A percentile compares a stretch with the other conserved stretches of the same genome.
phyloP scores from a whole-genome alignment of 2,797 vertebrate genomes.

The Catostomus latipinnis region DNA sequence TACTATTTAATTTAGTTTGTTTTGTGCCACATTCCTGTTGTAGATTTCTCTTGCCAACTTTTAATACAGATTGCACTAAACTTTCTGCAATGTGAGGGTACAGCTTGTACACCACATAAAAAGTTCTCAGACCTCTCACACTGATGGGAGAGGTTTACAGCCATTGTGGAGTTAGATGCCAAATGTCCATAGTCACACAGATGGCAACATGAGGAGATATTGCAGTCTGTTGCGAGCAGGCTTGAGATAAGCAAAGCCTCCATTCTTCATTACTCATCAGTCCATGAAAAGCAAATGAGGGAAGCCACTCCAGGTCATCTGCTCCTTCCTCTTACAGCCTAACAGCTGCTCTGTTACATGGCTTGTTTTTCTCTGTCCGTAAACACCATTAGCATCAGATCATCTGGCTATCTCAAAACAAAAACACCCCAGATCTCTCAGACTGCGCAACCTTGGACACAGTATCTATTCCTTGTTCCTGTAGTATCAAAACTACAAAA shows the following conservation, averaged over 20 bases:
- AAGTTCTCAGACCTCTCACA: slow-evolving; percentile 19
- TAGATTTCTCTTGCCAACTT: too few relatives aligned
- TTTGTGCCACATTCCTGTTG: not conserved
- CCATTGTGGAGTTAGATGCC: slow-evolving; percentile 12
- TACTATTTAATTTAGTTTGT: not conserved
- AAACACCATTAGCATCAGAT: slow-evolving; percentile 16
- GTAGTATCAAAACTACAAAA: too few relatives aligned
- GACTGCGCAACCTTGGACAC: too few relatives aligned
- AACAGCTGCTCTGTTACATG: slow-evolving; percentile 69
- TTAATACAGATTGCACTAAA: slow-evolving; percentile 16
- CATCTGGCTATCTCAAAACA: not conserved
- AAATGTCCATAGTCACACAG: slow-evolving; percentile 32
- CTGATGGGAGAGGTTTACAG: slow-evolving; percentile 44
- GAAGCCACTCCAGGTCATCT: slow-evolving; percentile 69
- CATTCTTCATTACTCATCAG: slow-evolving; percentile 65
- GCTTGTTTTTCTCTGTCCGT: slow-evolving; percentile 59
- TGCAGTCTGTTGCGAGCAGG: slow-evolving; percentile 50
- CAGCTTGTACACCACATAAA: slow-evolving; percentile 2
- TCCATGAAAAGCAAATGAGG: slow-evolving; percentile 62
- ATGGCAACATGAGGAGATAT: slow-evolving; percentile 57
- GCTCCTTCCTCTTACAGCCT: slow-evolving; percentile 68
- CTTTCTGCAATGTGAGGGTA: not conserved
- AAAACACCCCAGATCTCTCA: not conserved
- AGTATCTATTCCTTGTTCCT: too few relatives aligned
- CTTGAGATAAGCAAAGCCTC: slow-evolving; percentile 54